phyloP scores from a whole-genome alignment of 2,888 invertebrate genomes.

The Perithous albicinctus region DNA sequence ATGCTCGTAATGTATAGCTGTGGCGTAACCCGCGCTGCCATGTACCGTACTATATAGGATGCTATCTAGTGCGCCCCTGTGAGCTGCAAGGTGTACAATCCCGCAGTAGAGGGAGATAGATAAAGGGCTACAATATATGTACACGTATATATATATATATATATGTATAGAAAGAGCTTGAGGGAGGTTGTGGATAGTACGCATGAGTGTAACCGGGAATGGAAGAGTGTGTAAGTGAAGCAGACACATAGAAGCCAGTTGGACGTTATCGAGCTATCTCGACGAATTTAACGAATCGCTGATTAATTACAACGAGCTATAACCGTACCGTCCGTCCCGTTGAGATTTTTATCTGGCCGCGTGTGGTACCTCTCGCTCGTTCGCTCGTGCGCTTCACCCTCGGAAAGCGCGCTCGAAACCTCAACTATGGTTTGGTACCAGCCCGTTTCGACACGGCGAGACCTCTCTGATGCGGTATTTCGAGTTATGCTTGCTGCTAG shows the following conservation, averaged over 20 bases:
- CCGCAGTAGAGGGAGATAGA: conserved; percentile 15
- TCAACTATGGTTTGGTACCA: conserved; percentile 31
- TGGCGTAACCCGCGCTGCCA: conserved; percentile 51
- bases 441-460: conserved; percentile 21
- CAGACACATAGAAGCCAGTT: conserved; percentile 49
- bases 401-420: conserved; percentile 13
- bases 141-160: not conserved
- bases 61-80: conserved; percentile 28
- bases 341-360: conserved; percentile 64
- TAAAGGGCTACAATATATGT: not conserved
- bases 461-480: conserved; percentile 21
- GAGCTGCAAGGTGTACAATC: conserved; percentile 50
- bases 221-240: conserved; percentile 58
- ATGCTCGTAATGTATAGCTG: conserved; percentile 80
- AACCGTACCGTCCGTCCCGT: conserved; percentile 24
- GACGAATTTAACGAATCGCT: conserved; percentile 77
- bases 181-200: conserved; percentile 26
- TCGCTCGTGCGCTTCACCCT: conserved; percentile 4
- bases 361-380: not conserved
- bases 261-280: conserved; percentile 68
- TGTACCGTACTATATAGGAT: conserved; percentile 29
- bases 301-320: conserved; percentile 75
- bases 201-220: conserved; percentile 1
- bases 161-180: conserved; percentile 27
- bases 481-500: conserved; percentile 22